phyloP scores from a whole-genome alignment of 2,113 vertebrate species.

The Butorides virescens region DNA sequence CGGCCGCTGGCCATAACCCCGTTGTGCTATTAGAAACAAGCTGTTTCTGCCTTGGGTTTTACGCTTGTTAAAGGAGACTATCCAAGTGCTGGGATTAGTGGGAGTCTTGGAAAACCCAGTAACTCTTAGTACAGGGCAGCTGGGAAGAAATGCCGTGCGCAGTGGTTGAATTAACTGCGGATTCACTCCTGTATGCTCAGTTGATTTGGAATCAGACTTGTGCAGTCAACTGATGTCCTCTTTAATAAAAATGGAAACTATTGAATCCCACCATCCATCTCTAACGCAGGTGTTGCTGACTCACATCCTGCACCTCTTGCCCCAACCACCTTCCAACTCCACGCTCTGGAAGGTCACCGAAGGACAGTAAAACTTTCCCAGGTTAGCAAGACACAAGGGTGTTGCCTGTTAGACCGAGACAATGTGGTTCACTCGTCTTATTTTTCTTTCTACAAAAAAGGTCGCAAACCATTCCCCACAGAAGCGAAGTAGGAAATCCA shows the following conservation, averaged over 20 bases:
- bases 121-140: not conserved
- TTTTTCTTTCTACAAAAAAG: slow-evolving; percentile 73
- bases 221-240: not conserved
- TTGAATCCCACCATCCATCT: not conserved
- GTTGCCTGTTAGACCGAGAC: slow-evolving; percentile 62
- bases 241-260: not conserved
- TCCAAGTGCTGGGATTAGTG: not conserved
- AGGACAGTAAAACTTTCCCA: slow-evolving; percentile 48
- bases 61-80: not conserved
- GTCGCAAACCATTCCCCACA: slow-evolving; percentile 46
- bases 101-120: not conserved
- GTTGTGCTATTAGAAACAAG: not conserved
- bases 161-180: not conserved
- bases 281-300: slow-evolving; percentile 54
- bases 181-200: not conserved
- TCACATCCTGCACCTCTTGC: slow-evolving; percentile 54
- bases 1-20: not conserved
- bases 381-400: slow-evolving; percentile 50
- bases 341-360: slow-evolving; percentile 36
- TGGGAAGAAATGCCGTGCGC: not conserved
- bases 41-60: not conserved
- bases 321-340: not conserved
- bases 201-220: not conserved
- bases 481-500: slow-evolving; percentile 69
- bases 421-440: slow-evolving; percentile 73